Base-by-base conservation (phyloP, 2,113 vertebrate species). In the Atractosteus spatula region DNA sequence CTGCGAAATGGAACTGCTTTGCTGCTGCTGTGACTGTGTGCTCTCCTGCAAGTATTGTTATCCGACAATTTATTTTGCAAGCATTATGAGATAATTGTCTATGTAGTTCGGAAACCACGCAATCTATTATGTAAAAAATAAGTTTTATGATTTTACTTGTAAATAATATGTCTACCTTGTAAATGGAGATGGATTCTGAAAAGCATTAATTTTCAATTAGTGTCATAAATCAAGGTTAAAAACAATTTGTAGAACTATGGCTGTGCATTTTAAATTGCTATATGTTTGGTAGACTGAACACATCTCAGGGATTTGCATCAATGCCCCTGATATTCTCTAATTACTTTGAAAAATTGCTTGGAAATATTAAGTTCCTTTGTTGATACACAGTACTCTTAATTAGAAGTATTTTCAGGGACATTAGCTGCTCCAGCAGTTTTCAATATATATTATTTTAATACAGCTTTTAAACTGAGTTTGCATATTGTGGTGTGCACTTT, bases 141-240 rank as follows among this genome's bases (percentile, higher is more conserved):
- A 47, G 57, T 56, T 67, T 51, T 6, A 11, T 44, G 29, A 66
- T 75, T 66, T 75, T 55, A 66, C 74, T 75, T 71, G 73, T 74
- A 75, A 75, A 75, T 75, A 75, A 71, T 68, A 64, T 14, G 62
- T 41, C 69, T 70, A 42, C 62, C 54, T 55, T 66, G 51, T 13
- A 75, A 71, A 71, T 75, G 74, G 59, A 75, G 74, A 75, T 75
- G 43, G 71, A 75, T 62, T 43, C 68, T 64, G 68, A 71, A 61
- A 56, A 17, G 69, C 43, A 75, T 75, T 75, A 63, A 71, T 75
- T 75, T 44, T 70, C 68, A 75, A 59, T 75, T 75, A 66, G 62
- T 41, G 69, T 44, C 68, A 75, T 75, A 70, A 66, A 75, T 75
- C 68, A 71, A 65, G 61, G 62, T 61, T 75, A 70, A 75, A 68